Evolutionary conservation across 1,140 invertebrate species (phyloP).

Genomic region (Drosophila arizonae): DNA sequence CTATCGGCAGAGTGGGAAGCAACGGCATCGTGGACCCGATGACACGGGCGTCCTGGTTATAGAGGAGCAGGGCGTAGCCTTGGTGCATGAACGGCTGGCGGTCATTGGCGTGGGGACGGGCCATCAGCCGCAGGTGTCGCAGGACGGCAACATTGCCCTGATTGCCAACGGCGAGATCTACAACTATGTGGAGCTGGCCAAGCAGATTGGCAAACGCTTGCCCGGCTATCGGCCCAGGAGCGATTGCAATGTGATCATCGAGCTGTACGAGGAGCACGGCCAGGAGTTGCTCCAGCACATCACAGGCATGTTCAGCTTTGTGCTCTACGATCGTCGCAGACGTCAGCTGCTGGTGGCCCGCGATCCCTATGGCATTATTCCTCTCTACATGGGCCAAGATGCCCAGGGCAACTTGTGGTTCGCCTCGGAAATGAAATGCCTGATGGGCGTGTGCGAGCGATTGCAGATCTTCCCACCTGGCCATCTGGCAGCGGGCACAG

Average conservation of each 20-base stretch:
- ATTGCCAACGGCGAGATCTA: conserved; percentile 75
- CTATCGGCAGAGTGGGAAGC: conserved; percentile 64
- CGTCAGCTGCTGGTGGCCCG: conserved; percentile 89
- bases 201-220: conserved; percentile 49
- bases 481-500: conserved; percentile 45
- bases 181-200: conserved; percentile 56
- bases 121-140: conserved; percentile 64
- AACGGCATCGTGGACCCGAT: conserved; percentile 72
- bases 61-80: conserved; percentile 50
- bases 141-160: conserved; percentile 52
- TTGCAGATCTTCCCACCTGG: conserved; percentile 60
- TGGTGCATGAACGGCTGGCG: conserved; percentile 67
- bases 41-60: conserved; percentile 59
- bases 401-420: conserved; percentile 76
- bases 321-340: conserved; percentile 89
- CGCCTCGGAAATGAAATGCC: conserved; percentile 71
- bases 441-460: conserved; percentile 54
- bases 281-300: conserved; percentile 86
- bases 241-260: conserved; percentile 90
- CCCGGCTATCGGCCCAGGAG: conserved; percentile 87
- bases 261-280: conserved; percentile 87
- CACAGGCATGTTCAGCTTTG: conserved; percentile 93
- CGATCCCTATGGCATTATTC: conserved; percentile 94
- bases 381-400: conserved; percentile 85
- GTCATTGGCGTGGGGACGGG: conserved; percentile 64